Base-by-base conservation (phyloP, 1,140 invertebrate genomes). In the Tenebrio molitor region DNA sequence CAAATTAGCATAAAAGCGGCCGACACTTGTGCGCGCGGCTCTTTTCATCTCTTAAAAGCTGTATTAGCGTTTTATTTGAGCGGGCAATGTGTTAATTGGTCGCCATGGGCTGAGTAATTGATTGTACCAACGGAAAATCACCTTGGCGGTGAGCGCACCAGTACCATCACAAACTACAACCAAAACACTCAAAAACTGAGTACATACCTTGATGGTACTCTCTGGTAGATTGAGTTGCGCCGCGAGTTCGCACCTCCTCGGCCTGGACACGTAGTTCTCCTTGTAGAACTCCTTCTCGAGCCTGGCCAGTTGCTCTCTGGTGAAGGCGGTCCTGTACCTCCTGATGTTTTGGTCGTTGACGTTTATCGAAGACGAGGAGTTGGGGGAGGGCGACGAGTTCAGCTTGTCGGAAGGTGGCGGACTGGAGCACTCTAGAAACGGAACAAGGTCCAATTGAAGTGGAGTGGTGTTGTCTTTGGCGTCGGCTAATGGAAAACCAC, bases 151-250 rank as follows among this genome's bases (percentile, higher is more conserved):
- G 36, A 12, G 5, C 12, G 6, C 36, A 39, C 12, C n/a, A n/a
- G n/a, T n/a, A n/a, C n/a, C n/a, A n/a, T n/a, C n/a, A n/a, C n/a
- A 29, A 29, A 8, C 25, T 29, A 8, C 25, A 29, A 39, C 12
- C n/a, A n/a, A n/a, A n/a, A n/a, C n/a, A n/a, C n/a, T n/a, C n/a
- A n/a, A n/a, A 29, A 29, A 8, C 25, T 29, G 25, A 3, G 8
- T n/a, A n/a, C n/a, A n/a, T 85, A 98, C 97, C 92, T 99, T 99
- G 70, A 99, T 99, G 0, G 98, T 99, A 7, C 94, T 95, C 84
- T 99, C 98, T 0, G 97, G 96, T 0, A 99, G 86, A 75, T 95
- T 92, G 10, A 99, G 87, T 76, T 97, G 92, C 1, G 93, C 89
- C 0, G 98, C 97, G n/a, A 99, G 83, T 83, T 99, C 97, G 81